A percentile compares a stretch with the other conserved stretches of the same genome.
Evolutionary conservation across 2,888 invertebrate genomes (phyloP).

Genomic region (Parnassius orleans): DNA sequence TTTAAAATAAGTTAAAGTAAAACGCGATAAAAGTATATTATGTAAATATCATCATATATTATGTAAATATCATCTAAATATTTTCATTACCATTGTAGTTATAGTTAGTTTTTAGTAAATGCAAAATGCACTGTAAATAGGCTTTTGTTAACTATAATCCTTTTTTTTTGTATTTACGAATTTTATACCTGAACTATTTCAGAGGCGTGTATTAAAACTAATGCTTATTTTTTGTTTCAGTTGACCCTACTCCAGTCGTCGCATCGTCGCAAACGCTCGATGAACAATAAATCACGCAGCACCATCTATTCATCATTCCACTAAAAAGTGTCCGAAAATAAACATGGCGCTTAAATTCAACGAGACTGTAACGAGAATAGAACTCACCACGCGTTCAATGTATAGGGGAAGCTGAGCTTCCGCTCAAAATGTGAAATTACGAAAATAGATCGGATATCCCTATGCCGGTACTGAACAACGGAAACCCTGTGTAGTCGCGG

Average conservation of each 20-base stretch:
- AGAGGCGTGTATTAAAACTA: background rate
- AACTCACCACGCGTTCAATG: conserved; percentile 34
- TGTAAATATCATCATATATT: background rate
- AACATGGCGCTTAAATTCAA: conserved; percentile 60
- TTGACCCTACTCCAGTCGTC: conserved; percentile 37
- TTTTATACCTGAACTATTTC: too few species aligned
- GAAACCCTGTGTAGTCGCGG: conserved; percentile 29
- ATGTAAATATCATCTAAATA: background rate
- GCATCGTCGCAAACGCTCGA: conserved; percentile 30
- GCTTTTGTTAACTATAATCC: background rate
- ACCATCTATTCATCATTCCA: conserved; percentile 43
- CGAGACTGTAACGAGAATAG: conserved; percentile 47
- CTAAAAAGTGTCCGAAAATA: conserved; percentile 49
- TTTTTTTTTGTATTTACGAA: too few species aligned
- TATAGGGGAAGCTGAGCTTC: conserved; percentile 56
- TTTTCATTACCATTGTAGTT: too few species aligned
- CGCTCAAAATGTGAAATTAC: conserved; percentile 64
- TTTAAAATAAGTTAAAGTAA: background rate
- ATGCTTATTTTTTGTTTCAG: conserved; percentile 55
- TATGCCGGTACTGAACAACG: conserved; percentile 45
- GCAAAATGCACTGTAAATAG: background rate
- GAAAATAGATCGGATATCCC: conserved; percentile 58
- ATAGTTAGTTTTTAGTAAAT: too few species aligned
- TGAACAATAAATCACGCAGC: conserved; percentile 34
- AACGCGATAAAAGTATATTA: background rate